Evolutionary conservation across 2,888 invertebrate genomes (phyloP).

Genomic region (Gortyna flavago): DNA sequence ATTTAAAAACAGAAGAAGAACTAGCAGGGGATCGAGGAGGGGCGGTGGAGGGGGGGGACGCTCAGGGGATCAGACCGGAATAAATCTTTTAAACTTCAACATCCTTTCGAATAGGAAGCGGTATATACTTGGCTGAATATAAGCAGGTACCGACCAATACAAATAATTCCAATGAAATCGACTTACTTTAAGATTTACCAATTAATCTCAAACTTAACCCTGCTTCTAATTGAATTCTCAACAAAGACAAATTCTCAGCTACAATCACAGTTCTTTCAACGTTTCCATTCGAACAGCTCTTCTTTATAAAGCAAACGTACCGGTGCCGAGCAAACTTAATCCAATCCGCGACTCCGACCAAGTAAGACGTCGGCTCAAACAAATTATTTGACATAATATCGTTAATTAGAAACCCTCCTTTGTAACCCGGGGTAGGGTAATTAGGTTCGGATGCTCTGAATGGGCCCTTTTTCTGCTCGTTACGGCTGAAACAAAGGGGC

Average conservation of each 20-base stretch:
- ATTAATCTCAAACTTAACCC: constrained; percentile 54
- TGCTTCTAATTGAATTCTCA: constrained; percentile 50
- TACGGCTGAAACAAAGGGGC: constrained; percentile 88
- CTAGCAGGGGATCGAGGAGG: too few relatives aligned
- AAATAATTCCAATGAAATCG: constrained; percentile 18
- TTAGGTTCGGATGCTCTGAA: constrained; percentile 89
- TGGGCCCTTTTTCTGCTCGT: constrained; percentile 90
- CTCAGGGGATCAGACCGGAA: too few relatives aligned
- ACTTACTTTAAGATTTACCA: constrained; percentile 27
- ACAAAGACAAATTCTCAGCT: constrained; percentile 52
- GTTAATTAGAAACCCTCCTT: constrained; percentile 90
- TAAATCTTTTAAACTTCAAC: not conserved
- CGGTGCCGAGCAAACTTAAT: constrained; percentile 84
- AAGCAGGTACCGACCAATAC: not conserved
- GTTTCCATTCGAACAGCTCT: constrained; percentile 76
- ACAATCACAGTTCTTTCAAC: constrained; percentile 68
- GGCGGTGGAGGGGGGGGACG: too few relatives aligned
- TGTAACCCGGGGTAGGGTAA: constrained; percentile 87
- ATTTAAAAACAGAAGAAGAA: too few relatives aligned
- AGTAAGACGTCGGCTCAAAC: constrained; percentile 88
- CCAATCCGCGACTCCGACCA: constrained; percentile 83
- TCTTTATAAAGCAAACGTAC: constrained; percentile 81
- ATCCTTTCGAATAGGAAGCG: too few relatives aligned
- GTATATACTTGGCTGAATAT: not conserved
- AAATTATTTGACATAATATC: constrained; percentile 90